Base-by-base conservation (phyloP, 1,140 invertebrate species). In the Maconellicoccus hirsutus region DNA sequence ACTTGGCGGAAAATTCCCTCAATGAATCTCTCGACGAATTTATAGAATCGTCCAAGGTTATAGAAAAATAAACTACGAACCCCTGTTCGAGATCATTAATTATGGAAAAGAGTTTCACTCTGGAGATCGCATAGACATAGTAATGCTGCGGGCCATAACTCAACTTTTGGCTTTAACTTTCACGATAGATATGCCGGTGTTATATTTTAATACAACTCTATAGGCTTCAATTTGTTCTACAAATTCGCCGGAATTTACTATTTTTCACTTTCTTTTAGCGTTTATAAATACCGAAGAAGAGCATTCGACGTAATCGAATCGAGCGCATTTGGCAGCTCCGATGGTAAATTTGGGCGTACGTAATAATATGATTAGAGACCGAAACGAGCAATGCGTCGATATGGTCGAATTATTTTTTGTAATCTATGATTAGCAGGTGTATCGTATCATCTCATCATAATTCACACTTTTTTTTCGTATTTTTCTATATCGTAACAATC, bases 81-180 rank as follows among this genome's bases (percentile, higher is more conserved):
- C 61, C 61, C 61, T 66, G 61, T 14, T 66, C 16, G 3, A 16
- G 8, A 66, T 66, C 19, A 66, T 66, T 66, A 66, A 66, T 66
- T 66, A 66, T 26, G 25, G 61, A 66, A 66, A 66, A 26, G 61
- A 66, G 61, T 66, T 66, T 66, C 61, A 25, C 61, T n/a, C n/a
- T 26, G 25, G 61, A 66, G 61, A 66, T 3, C 16, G 52, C 21
- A 25, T 8, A 66, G 42, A 52, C 42, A 16, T 22, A 23, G 61
- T 26, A 14, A 26, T 26, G 61, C 61, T 66, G 25, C 61, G 61
- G 61, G 61, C 61, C 3, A 66, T 66, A 10, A 66, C 25, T 66
- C 61, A 66, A 66, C 61, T 66, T 66, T 66, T 66, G 25, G 61
- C 61, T 66, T 66, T 26, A 66, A 66, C 61, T 66, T 66, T 66